These are phyloP conservation scores for Torymus tubicola DNA, from an alignment of 2,888 invertebrate species.

Conservation along the genomic window DNA sequence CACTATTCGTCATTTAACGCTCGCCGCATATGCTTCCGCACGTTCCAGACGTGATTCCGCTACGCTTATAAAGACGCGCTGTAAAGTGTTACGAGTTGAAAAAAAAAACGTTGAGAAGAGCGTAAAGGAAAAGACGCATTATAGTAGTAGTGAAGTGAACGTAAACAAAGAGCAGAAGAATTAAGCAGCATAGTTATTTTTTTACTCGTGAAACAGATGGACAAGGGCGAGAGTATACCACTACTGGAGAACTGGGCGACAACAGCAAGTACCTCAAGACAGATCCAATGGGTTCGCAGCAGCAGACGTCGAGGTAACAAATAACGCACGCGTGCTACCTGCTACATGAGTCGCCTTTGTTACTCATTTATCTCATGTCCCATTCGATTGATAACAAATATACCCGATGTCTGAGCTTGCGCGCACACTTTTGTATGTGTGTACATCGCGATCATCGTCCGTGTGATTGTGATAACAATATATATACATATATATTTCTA, in stretches of 20 bases:
- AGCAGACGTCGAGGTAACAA: conserved; percentile 44
- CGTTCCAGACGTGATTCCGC: no score
- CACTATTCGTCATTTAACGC: neutral
- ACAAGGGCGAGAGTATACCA: conserved; percentile 46
- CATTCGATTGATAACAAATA: no score
- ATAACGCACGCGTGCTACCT: neutral
- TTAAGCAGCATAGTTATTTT: neutral
- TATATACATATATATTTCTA: no score
- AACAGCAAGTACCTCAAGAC: neutral
- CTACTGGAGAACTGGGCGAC: conserved; percentile 43
- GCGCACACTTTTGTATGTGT: no score
- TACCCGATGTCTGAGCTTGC: no score
- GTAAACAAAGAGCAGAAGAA: neutral
- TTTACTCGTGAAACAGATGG: neutral
- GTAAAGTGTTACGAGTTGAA: no score
- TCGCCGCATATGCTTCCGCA: neutral
- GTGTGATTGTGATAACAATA: no score
- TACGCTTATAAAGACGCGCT: no score
- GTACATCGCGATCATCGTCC: no score
- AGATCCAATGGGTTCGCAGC: conserved; percentile 16
- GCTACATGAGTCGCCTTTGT: neutral
- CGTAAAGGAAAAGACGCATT: no score
- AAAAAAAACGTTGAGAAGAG: no score
- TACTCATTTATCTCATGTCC: neutral
- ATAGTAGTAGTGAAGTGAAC: neutral